Percentiles rank a stretch among this genome's conserved stretches.
phyloP scores from a whole-genome alignment of 2,797 vertebrate species.

The Falco columbarius region DNA sequence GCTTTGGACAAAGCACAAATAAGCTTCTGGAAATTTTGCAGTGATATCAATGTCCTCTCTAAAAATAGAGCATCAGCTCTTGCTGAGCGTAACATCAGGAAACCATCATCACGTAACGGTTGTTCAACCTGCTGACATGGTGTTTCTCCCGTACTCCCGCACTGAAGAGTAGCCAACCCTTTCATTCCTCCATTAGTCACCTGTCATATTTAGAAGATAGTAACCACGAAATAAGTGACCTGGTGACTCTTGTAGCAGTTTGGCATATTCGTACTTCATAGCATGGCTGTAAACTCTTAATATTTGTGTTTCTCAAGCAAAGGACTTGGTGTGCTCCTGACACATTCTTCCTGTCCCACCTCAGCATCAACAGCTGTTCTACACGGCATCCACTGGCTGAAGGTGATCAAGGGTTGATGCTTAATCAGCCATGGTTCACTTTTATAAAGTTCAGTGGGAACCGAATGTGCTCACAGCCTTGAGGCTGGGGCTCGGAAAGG shows the following conservation, averaged over 20 bases:
- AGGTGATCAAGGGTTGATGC: neutral
- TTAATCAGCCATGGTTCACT: neutral
- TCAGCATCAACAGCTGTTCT: neutral
- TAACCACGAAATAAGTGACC: neutral
- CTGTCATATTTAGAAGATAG: neutral
- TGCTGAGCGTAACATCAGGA: neutral
- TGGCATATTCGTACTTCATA: neutral
- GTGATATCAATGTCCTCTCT: neutral
- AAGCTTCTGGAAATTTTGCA: neutral
- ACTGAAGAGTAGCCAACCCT: neutral
- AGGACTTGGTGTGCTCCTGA: neutral
- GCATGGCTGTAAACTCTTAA: neutral
- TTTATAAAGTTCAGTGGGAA: neutral
- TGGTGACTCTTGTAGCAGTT: neutral
- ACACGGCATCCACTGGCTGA: neutral
- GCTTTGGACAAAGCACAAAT: neutral
- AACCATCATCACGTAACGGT: neutral
- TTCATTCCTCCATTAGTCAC: conserved; percentile 19
- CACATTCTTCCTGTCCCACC: neutral
- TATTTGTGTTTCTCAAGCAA: neutral
- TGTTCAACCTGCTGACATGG: neutral
- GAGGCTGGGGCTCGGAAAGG: neutral
- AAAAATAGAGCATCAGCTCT: conserved; percentile 1
- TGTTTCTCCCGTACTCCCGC: neutral
- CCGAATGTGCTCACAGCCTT: neutral